Conservation (phyloP, 2,113 vertebrate species). For the Plecturocebus donacophilus region DNA sequence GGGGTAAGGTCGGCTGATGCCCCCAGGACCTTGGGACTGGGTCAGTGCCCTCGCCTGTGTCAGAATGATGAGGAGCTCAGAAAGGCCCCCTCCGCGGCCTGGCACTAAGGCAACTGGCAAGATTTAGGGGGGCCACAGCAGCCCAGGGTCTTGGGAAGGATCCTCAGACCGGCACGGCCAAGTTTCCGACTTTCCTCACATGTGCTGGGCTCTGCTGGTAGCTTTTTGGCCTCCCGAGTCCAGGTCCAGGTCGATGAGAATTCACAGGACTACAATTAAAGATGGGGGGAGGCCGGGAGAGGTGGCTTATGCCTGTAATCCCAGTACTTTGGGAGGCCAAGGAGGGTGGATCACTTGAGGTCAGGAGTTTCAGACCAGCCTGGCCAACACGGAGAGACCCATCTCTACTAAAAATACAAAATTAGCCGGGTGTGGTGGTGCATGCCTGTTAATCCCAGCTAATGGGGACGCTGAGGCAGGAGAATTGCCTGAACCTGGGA, state of each 20-base stretch:
- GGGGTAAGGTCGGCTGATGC: neutral
- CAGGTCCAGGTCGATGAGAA: neutral
- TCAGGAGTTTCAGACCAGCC: neutral
- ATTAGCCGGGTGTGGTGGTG: neutral
- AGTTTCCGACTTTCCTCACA: neutral
- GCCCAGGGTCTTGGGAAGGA: neutral
- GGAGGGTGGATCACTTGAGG: neutral
- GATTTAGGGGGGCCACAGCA: neutral
- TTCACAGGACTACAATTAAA: neutral
- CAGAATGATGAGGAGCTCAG: neutral
- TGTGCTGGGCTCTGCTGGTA: neutral
- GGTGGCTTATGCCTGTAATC: too few species aligned
- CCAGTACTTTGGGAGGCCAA: too few species aligned
- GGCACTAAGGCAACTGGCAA: neutral
- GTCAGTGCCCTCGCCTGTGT: too few species aligned
- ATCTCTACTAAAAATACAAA: neutral
- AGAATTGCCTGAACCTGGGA: neutral
- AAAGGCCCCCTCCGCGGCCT: neutral
- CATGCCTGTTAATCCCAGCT: neutral
- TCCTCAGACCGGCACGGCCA: neutral
- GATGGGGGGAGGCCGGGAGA: too few species aligned
- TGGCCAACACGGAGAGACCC: neutral
- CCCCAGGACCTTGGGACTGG: neutral
- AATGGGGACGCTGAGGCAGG: neutral
- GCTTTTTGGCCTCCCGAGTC: neutral